Conservation (phyloP, 2,113 vertebrate genomes). For the Lontra canadensis region DNA sequence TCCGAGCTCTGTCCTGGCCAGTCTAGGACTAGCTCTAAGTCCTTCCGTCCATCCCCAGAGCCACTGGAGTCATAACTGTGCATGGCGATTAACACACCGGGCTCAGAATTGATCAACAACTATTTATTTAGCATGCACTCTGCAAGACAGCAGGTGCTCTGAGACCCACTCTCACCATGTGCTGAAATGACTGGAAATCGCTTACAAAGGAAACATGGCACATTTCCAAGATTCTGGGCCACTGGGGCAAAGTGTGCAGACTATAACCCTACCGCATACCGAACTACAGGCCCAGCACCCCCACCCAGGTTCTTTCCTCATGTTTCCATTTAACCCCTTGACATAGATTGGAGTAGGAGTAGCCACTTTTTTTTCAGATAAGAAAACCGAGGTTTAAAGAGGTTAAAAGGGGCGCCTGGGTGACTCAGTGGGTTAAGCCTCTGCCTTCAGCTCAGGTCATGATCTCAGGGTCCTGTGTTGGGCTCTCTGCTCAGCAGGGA, state of each 20-base stretch:
- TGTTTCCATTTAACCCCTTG: not conserved
- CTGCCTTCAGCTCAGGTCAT: too few relatives aligned
- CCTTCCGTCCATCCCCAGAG: not conserved
- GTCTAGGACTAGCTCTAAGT: not conserved
- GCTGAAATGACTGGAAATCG: not conserved
- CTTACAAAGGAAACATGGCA: not conserved
- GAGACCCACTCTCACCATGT: not conserved
- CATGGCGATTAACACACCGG: too few relatives aligned
- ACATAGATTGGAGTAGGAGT: too few relatives aligned
- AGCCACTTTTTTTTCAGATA: not conserved
- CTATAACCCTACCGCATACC: rapidly evolving
- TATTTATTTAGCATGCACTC: not conserved
- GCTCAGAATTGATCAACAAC: not conserved
- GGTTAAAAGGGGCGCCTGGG: too few relatives aligned
- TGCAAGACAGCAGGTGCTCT: not conserved
- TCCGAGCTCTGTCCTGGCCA: not conserved
- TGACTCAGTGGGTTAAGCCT: too few relatives aligned
- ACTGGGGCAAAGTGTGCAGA: not conserved
- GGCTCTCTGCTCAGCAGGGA: too few relatives aligned
- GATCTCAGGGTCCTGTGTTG: too few relatives aligned
- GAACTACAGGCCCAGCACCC: not conserved
- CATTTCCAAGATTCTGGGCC: not conserved
- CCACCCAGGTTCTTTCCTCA: not conserved
- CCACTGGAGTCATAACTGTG: too few relatives aligned
- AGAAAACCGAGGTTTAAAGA: not conserved